phyloP scores from a whole-genome alignment of 2,888 invertebrate genomes.

The Pemphredon lugubris region DNA sequence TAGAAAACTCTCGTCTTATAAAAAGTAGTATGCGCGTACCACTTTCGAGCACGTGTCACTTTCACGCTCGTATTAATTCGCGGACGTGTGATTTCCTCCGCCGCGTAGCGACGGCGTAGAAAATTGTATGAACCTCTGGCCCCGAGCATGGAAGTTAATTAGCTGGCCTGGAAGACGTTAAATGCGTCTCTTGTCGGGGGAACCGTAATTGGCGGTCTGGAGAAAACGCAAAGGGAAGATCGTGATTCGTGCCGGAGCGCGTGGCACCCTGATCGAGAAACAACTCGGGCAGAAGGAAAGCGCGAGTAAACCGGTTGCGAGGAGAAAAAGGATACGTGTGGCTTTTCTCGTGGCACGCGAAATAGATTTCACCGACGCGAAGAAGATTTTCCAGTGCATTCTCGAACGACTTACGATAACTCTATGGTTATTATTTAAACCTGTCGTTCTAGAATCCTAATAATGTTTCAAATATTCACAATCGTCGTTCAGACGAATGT shows the following conservation, averaged over 20 bases:
- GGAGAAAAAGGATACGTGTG: conserved; percentile 24
- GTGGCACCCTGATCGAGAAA: conserved; percentile 9
- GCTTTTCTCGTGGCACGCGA: conserved; percentile 42
- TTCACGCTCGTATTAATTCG: conserved; percentile 53
- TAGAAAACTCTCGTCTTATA: too few relatives aligned
- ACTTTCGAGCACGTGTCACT: conserved; percentile 51
- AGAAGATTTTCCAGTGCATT: conserved; percentile 12
- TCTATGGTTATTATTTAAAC: not conserved
- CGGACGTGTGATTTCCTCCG: conserved; percentile 28
- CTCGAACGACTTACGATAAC: not conserved
- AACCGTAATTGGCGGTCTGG: conserved; percentile 24
- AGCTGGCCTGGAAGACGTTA: conserved; percentile 1
- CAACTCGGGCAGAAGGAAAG: conserved; percentile 42
- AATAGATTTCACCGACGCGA: conserved; percentile 37
- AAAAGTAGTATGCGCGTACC: conserved; percentile 7
- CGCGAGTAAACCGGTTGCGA: conserved; percentile 48
- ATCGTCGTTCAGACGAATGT: not conserved
- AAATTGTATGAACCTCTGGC: conserved; percentile 8
- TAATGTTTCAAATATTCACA: too few relatives aligned
- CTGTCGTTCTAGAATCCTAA: not conserved
- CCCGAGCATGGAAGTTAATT: conserved; percentile 19
- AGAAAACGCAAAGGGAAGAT: conserved; percentile 37
- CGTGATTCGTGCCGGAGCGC: not conserved
- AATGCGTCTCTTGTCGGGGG: not conserved
- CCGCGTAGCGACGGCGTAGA: not conserved